Base-by-base conservation (phyloP, 2,797 vertebrate species). In the Gallinago nigripennis region DNA sequence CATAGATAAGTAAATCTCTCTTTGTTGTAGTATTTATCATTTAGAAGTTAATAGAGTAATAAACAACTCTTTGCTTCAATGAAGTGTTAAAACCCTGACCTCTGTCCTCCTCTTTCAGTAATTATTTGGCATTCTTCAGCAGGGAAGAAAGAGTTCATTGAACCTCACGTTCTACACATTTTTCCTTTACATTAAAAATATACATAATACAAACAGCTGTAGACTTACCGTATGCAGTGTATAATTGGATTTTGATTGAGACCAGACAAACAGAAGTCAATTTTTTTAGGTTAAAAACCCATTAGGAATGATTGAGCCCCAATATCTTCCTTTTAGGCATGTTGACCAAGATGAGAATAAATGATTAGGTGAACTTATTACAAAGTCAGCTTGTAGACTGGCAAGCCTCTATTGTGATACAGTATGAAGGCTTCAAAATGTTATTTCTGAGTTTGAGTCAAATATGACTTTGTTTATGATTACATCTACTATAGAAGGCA, bases 231-330 rank as follows among this genome's bases (percentile, higher is more conserved):
- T 70, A 61, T 66, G 17, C 27, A 54, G 8, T 17, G 3, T 53
- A 51, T 90, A 90, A 92, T 18, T 78, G 37, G 41, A 88, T 94
- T 94, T 94, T 93, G 33, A 79, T 51, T 72, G 19, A 94, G 63
- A 82, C 7, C 27, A 88, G 57, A 61, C 54, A 88, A 91, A 76
- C 16, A 61, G 45, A 91, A 92, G 56, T 88, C 16, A 86, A 76
- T 72, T 79, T 94, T 56, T 24, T 71, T 53, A 39, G 39, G 18
- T 25, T 82, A 82, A 87, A 86, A 91, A 23, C 10, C 7, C 30
- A 58, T 57, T 78, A 76, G 23, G 37, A 90, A 27, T 48, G 20
- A 53, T n/a, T 51, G n/a, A 89, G 8, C 14, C 35, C 24, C 0
- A 2, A 24, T 5, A 66, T 58, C 6, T 71, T 90, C 53, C n/a